Conservation (phyloP, 2,888 invertebrate genomes). For the Malthinus seriepunctatus region DNA sequence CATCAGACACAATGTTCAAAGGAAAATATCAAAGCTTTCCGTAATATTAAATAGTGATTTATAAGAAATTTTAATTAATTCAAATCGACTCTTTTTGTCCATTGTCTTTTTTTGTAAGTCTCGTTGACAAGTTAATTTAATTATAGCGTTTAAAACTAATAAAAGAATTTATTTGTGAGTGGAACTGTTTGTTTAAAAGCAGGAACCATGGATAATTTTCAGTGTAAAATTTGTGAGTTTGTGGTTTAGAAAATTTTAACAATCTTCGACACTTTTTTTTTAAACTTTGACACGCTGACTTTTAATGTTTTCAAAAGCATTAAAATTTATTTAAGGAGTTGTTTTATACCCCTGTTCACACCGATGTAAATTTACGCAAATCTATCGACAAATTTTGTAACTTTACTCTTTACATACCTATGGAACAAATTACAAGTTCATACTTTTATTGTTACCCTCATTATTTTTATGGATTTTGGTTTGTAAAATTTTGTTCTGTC, state of each 20-base stretch:
- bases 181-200: conserved; percentile 36
- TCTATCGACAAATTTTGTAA: neutral
- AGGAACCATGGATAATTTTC: conserved; percentile 47
- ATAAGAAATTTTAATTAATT: neutral
- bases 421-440: too few species aligned
- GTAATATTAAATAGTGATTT: neutral
- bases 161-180: conserved; percentile 10
- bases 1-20: too few species aligned
- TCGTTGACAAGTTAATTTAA: conserved; percentile 28
- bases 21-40: too few species aligned
- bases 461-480: too few species aligned
- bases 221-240: conserved; percentile 46
- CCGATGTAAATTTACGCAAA: neutral
- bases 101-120: neutral
- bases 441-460: too few species aligned
- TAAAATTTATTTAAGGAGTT: conserved; percentile 10
- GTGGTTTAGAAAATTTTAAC: conserved; percentile 44
- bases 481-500: too few species aligned
- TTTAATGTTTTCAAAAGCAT: conserved; percentile 17
- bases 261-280: conserved; percentile 35
- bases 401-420: too few species aligned
- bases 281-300: conserved; percentile 41
- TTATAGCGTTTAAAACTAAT: conserved; percentile 24
- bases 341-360: neutral
- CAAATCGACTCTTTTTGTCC: too few species aligned